Base-by-base conservation (phyloP, 2,888 invertebrate species). In the Agrochola litura region DNA sequence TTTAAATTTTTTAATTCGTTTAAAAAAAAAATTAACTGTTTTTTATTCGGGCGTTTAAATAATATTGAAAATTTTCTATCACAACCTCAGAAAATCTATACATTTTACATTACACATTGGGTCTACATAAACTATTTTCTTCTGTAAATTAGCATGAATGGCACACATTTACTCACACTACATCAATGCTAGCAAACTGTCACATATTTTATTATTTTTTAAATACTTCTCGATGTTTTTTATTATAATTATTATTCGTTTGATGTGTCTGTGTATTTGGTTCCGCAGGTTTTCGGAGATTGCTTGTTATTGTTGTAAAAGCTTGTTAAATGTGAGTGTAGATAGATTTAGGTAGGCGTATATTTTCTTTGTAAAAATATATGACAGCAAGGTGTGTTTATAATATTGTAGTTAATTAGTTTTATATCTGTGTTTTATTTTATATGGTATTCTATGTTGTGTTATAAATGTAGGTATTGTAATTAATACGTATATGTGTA, bases 101-200 rank as follows among this genome's bases (percentile, higher is more conserved):
- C 91, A 93, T 92, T 90, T 85, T 88, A 94, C 94, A 93, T 92
- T 85, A 94, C 93, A 94, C 95, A 90, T 91, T 96, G 95, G 96
- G 96, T 96, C 96, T 96, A 95, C 94, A 91, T 73, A 79, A 83
- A 83, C 49, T 84, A 78, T 75, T 77, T 89, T 89, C 72, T 77
- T 82, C 69, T 78, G 58, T 77, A 78, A 89, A 92, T 93, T 90
- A 89, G 94, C 95, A 94, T 95, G 94, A 88, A 83, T 83, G 77
- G 91, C 91, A 92, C 92, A 92, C 90, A 82, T 80, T 84, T 83
- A 88, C 83, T 79, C 89, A 90, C 88, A 89, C 90, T 88, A 85
- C 88, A 83, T 86, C 73, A 87, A 89, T 87, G 91, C 88, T 82
- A 84, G 91, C 89, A 88, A 87, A 83, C 88, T 88, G 71, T 85